phyloP scores from a whole-genome alignment of 2,113 vertebrate genomes.

The Catharus fuscescens region DNA sequence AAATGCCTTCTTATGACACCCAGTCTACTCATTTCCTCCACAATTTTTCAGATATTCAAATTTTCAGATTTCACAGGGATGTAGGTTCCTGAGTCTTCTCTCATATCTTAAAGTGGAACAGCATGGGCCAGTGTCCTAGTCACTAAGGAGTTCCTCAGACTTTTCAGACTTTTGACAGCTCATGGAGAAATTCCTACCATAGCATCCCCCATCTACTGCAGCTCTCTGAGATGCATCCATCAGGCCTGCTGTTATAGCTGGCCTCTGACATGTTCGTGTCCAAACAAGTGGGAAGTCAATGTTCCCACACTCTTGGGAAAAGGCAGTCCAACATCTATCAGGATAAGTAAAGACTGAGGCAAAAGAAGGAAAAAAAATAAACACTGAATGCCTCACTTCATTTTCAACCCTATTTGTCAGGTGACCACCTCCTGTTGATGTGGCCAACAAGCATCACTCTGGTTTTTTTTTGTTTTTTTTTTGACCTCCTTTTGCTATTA shows the following conservation, averaged over 20 bases:
- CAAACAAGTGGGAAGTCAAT: not conserved
- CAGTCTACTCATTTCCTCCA: not conserved
- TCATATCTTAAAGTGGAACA: not conserved
- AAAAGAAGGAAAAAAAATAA: too few species aligned
- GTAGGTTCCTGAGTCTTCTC: not conserved
- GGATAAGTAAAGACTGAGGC: not conserved
- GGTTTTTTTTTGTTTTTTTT: not conserved
- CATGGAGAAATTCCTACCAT: not conserved
- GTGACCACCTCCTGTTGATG: not conserved
- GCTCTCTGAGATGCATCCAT: not conserved
- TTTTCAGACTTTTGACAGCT: not conserved
- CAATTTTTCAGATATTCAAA: not conserved
- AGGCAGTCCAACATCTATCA: not conserved
- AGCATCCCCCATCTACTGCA: not conserved
- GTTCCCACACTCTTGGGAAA: not conserved
- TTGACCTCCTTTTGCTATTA: not conserved
- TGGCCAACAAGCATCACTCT: not conserved
- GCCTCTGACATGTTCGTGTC: not conserved
- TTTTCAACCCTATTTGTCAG: not conserved
- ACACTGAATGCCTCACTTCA: not conserved
- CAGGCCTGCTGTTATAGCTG: not conserved
- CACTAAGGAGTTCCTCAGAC: not conserved
- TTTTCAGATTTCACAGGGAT: not conserved
- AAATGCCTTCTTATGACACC: not conserved
- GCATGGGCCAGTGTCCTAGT: not conserved